Base-by-base conservation (phyloP, 2,797 vertebrate genomes). In the Fringilla coelebs region DNA sequence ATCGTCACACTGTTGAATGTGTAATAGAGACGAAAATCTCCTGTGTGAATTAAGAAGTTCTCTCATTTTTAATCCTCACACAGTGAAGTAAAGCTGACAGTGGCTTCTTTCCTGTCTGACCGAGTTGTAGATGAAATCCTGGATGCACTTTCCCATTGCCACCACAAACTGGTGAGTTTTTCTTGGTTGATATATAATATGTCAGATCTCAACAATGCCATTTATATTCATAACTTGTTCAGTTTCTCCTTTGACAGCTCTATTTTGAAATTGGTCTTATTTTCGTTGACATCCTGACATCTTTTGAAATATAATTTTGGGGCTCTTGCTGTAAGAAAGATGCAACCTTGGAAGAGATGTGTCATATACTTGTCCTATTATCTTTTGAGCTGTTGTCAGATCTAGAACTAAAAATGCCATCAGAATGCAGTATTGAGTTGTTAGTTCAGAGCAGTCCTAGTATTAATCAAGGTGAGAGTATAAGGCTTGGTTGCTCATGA, bases 111-210 rank as follows among this genome's bases (percentile, higher is more conserved):
- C 96, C 98, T 99, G 85, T 99, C 99, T 4, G 99, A 99, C 95
- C 99, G 98, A 41, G 98, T 99, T 17, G 99, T 99, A 38, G 99
- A 99, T 88, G 99, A 99, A 97, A 99, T 99, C 93, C 96, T 99
- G 94, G 99, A 99, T 83, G 98, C 99, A 8, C 98, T 99, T 49
- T 99, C 99, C 45, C 96, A 97, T 45, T 99, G 99, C 85, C 99
- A 99, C 78, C 98, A 98, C 78, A 98, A 98, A 70, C 97, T 99
- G 98, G 99, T 99, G 97, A 98, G 98, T 97, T 60, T 85, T n/a
- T n/a, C 28, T 9, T 12, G 29, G 8, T 60, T 61, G 49, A 26
- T 84, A 48, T 19, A 13, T 62, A 78, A 54, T 54, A 29, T 65
- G 22, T 41, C 1, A 3, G 20, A 52, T 71, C 17, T 76, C 54